Base-by-base conservation (phyloP, 2,888 invertebrate genomes). In the Conchocele bisecta region DNA sequence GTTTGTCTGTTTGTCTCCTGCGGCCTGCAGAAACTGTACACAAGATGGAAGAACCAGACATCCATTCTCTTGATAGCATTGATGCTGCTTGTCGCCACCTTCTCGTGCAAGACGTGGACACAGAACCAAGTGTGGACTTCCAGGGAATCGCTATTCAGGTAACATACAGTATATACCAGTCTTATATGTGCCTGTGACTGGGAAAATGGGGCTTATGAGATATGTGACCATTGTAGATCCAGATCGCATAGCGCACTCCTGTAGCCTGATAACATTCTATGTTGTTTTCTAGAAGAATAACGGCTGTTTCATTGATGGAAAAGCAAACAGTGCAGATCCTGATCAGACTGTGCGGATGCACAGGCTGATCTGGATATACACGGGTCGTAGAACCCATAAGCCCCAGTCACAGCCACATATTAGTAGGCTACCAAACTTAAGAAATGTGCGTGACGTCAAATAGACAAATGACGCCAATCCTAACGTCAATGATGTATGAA, bases 101-200 rank as follows among this genome's bases (percentile, higher is more conserved):
- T 94, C 65, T 94, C 94, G 35, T 93, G 94, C 73, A 93, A 94
- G 83, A 95, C 95, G 0, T 92, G 94, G 76, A 91, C 93, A 17
- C 92, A 96, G 79, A 96, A 96, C 89, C 92, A 93, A 63, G 95
- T 95, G 87, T 96, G 96, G 96, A 92, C 93, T 57, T 95, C 94
- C 13, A 93, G 96, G 82, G 96, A 96, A 89, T 93, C 94, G 1
- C 92, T 96, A 63, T 93, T 96, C 59, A 94, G 94, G 96, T 96
- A 91, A 91, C 89, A 79, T 28, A 28, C 1, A 51, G 33, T 7
- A 13, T 51, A 9, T 5, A 15, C 11, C 17, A 24, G 42, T 13
- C 5, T 41, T 41, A 41, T 22, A 5, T 20, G 17, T 13, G 42
- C 17, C 42, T 22, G 42, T 20, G 17, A 41, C 37, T 35, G 37